Base-by-base conservation (phyloP, 1,140 invertebrate genomes). In the Hylaeus volcanicus region DNA sequence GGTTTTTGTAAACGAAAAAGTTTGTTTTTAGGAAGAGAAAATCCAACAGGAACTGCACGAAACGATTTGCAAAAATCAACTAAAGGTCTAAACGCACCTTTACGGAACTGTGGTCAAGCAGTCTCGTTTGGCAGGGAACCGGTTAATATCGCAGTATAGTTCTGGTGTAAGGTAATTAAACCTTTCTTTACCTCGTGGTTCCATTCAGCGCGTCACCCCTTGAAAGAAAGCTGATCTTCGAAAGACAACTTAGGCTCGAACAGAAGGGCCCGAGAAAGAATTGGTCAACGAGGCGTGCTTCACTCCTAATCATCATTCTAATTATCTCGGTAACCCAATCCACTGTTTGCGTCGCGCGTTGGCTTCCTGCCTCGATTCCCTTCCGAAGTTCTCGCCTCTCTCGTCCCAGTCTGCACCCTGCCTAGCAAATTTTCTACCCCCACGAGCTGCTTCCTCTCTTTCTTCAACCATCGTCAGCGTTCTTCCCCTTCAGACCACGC, bases 291-390 rank as follows among this genome's bases (percentile, higher is more conserved):
- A 92, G 86, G 88, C 92, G 88, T 92, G 87, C 88, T 82, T 81
- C 82, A 84, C 84, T 88, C 83, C 90, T 92, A 92, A 92, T 92
- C 91, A 91, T 90, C 86, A 89, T 92, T 92, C 88, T 93, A 93
- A 92, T 93, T 93, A 92, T 90, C 89, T 82, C 83, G 80, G 92
- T 91, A 93, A 93, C 89, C 89, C 79, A 90, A 93, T 92, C 90
- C 87, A 84, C 66, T 73, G 76, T 75, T 81, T 84, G 83, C 63
- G 86, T 80, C 86, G 69, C 86, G 88, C 84, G 86, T 91, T 89
- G 88, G 89, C 90, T 91, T 91, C 90, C 80, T 84, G 84, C 85
- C 75, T 89, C 85, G 58, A 39, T 61, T 80, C 65, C 74, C 86
- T 72, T 55, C 56, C 45, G 51, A 86, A 83, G 56, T 79, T 86